These are phyloP conservation scores for Eleginops maclovinus DNA, from an alignment of 2,113 vertebrate species.

Conservation along the genomic window DNA sequence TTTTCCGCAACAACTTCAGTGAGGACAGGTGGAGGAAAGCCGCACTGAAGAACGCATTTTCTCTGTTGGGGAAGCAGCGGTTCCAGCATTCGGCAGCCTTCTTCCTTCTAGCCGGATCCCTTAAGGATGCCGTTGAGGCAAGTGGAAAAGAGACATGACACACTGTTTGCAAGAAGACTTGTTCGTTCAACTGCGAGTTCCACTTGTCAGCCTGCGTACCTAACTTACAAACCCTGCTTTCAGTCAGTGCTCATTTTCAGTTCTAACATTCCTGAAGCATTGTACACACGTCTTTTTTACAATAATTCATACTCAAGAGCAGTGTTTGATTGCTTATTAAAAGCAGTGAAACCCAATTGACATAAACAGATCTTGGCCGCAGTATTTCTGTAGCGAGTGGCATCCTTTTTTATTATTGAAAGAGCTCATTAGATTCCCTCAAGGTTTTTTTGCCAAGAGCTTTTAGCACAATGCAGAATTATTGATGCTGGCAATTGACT, in stretches of 20 bases:
- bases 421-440: slow-evolving; percentile 15
- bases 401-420: slow-evolving; percentile 45
- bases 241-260: slow-evolving; percentile 32
- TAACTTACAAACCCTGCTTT: slow-evolving; percentile 27
- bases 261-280: background rate
- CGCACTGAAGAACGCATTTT: slow-evolving; percentile 97
- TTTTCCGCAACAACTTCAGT: slow-evolving; percentile 96
- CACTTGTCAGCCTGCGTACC: slow-evolving; percentile 8
- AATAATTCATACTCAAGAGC: slow-evolving; percentile 15
- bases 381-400: slow-evolving; percentile 12
- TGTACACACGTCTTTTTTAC: background rate
- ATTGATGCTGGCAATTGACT: slow-evolving; percentile 42
- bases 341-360: slow-evolving; percentile 27
- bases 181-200: slow-evolving; percentile 33
- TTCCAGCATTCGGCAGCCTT: slow-evolving; percentile 98
- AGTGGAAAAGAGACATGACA: slow-evolving; percentile 65
- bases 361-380: background rate
- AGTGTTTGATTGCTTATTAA: slow-evolving; percentile 6
- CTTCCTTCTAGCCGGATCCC: slow-evolving; percentile 95
- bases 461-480: slow-evolving; percentile 48
- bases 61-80: slow-evolving; percentile 95
- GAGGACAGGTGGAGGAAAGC: slow-evolving; percentile 98
- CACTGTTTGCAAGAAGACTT: slow-evolving; percentile 44
- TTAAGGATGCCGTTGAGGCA: slow-evolving; percentile 98
- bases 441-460: slow-evolving; percentile 39